Base-by-base conservation (phyloP, 1,140 invertebrate species). In the Acyrthosiphon pisum region DNA sequence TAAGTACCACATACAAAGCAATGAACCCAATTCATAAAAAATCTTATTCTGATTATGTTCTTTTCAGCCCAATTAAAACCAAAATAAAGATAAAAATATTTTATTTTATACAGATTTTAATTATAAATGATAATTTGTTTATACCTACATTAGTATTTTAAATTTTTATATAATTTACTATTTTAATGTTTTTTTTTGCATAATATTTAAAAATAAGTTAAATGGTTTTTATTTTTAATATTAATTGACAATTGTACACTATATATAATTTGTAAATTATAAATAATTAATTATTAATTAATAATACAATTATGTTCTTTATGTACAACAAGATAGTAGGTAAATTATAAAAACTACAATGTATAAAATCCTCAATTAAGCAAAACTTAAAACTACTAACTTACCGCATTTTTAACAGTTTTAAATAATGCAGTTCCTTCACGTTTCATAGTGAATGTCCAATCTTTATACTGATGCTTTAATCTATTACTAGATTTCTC, bases 401-500 rank as follows among this genome's bases (percentile, higher is more conserved):
- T 95, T 95, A 97, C 97, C 95, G 97, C 97, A 94, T 97, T 97
- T 95, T 97, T 97, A 22, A 98, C 96, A 94, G 96, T 97, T 95
- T 97, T 97, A 94, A 98, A 96, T 94, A 98, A 97, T 44, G 96
- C 96, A 37, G 96, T 96, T 30, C 96, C 96, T 94, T 97, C 96
- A 94, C 96, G 96, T 93, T 96, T 96, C 96, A 97, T 96, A 48
- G 96, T 96, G 35, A 95, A 95, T 20, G 96, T 95, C 96, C 97
- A 97, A 94, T 98, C 97, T 94, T 97, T 96, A 95, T 98, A 98
- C 94, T 98, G 97, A 94, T 97, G 96, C 94, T 97, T 97, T 81
- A 97, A 96, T 95, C 97, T 97, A 83, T 96, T 96, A 94, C 96
- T 96, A 53, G 97, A 96, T 95, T 98, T 98, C 93, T 98, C 98